Evolutionary conservation across 2,888 invertebrate species (phyloP), one percentile per base, ranked within the genome.

Genomic region (Chalcis sispes): DNA sequence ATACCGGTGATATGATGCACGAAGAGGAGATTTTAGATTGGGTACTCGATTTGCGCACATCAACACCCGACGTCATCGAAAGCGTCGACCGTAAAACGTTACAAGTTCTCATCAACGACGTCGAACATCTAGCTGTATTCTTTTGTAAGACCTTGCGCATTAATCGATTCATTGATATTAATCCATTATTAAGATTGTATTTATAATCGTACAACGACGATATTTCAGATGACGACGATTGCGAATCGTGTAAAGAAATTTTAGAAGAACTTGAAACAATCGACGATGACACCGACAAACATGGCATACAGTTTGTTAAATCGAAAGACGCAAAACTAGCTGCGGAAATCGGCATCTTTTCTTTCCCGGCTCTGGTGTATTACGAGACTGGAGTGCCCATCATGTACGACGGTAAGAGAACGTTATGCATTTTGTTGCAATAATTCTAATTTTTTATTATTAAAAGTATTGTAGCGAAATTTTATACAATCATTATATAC

Each of bases 311-410:
- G 89, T 97, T 97, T 89, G 96, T 97, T 46, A 97, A 97, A 87
- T 96, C 96, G 2, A 96, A 95, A 86, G 97, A 97, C 89, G 93
- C 95, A 0, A 95, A 95, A 87, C 89, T 96, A 79, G 97, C 97
- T 1, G 94, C 96, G 61, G 96, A 97, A 89, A 94, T 97, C 84
- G 96, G 97, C 80, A 96, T 97, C 86, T 95, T 96, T 90, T 95
- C 96, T 85, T 95, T 97, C 87, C 97, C 97, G 79, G 96, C 96
- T 77, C 90, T 97, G 82, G 96, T 97, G 66, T 97, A 96, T 89
- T 97, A 97, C 87, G 96, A 97, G 90, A 96, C 96, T 76, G 96
- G 96, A 80, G 96, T 96, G 82, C 97, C 97, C 83, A 96, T 96
- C 86, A 96, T 96, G 95, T 97, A 95, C 89, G 96, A 96, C 91